Conservation (phyloP, 2,797 vertebrate genomes). For the Pampus argenteus region DNA sequence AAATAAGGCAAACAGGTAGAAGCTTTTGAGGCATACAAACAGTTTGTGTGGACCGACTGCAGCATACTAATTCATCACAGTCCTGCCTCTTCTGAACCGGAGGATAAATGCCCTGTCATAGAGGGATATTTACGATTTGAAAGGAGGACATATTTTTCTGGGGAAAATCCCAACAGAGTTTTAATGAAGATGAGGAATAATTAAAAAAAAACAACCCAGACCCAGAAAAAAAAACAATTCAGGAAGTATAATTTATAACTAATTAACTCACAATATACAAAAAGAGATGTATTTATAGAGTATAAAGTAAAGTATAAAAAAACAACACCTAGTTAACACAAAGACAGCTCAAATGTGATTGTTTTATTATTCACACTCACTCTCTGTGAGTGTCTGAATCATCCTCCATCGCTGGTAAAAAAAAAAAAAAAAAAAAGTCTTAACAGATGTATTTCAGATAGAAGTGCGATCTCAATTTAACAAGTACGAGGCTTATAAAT, state of each 20-base stretch:
- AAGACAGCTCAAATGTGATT: no score
- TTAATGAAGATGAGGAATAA: slow-evolving; percentile 43
- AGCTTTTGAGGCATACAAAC: slow-evolving; percentile 38
- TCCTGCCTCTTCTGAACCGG: slow-evolving; percentile 18
- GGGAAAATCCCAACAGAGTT: slow-evolving; percentile 22
- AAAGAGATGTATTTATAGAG: not conserved
- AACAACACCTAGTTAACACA: no score
- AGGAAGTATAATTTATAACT: not conserved
- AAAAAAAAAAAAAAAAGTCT: no score
- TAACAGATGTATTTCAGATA: slow-evolving; percentile 32
- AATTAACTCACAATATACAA: not conserved
- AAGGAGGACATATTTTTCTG: slow-evolving; percentile 24
- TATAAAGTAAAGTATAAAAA: not conserved
- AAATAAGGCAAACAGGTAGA: slow-evolving; percentile 55
- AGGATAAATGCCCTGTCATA: slow-evolving; percentile 32
- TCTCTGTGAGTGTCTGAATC: not conserved
- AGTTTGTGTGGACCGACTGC: slow-evolving; percentile 22
- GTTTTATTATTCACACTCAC: no score
- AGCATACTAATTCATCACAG: slow-evolving; percentile 23
- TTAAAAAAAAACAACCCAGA: not conserved
- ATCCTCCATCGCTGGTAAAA: not conserved
- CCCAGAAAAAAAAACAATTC: not conserved
- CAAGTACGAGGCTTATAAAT: slow-evolving; percentile 23
- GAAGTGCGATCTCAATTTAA: no score
- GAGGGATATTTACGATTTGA: slow-evolving; percentile 52